Evolutionary conservation across 1,140 invertebrate species (phyloP).

Genomic region (Ridgeia piscesae): DNA sequence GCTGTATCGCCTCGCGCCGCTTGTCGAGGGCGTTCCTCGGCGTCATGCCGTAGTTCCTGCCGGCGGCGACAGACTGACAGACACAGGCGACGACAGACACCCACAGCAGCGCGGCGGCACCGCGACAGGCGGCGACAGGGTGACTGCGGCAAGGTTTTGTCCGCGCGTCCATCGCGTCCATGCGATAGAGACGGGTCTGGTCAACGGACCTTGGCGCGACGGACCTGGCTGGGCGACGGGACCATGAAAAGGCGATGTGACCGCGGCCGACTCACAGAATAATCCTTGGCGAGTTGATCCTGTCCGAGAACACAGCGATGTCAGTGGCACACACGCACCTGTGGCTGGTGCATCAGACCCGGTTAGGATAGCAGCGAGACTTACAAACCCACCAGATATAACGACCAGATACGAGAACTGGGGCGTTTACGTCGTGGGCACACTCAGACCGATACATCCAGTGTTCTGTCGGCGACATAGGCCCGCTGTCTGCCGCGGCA

Average conservation of each 20-base stretch:
- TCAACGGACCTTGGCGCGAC: neutral
- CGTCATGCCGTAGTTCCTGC: neutral
- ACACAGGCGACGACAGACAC: neutral
- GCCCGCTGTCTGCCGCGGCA: neutral
- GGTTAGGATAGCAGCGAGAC: neutral
- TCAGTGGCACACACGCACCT: neutral
- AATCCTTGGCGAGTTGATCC: neutral
- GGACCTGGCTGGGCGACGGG: neutral
- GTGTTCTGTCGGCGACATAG: neutral
- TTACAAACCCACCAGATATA: neutral
- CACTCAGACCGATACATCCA: neutral
- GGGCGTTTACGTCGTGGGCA: neutral
- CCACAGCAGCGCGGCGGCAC: neutral
- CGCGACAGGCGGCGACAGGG: neutral
- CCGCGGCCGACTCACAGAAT: neutral
- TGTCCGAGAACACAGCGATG: neutral
- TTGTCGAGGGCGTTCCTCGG: neutral
- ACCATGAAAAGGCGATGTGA: neutral
- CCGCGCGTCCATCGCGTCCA: neutral
- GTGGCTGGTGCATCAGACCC: neutral
- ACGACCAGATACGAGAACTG: neutral
- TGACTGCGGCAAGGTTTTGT: neutral
- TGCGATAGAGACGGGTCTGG: neutral
- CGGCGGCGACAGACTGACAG: neutral
- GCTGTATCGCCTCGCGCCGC: slow-evolving; percentile 39